Evolutionary conservation across 2,797 vertebrate species (phyloP), one percentile per base, ranked within the genome.

Genomic region (Sternarchorhynchus goeldii): DNA sequence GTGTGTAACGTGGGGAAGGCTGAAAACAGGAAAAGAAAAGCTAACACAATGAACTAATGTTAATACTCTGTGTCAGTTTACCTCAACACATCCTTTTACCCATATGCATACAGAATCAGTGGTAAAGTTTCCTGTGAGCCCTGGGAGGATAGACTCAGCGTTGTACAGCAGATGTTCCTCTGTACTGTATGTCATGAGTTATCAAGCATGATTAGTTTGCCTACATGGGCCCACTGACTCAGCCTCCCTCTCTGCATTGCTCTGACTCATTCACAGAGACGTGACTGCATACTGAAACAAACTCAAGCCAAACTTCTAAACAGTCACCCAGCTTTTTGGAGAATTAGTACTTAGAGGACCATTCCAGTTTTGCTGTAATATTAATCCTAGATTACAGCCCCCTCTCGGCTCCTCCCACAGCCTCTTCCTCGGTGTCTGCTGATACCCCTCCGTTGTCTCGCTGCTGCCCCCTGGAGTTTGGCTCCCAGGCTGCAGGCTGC

Each of bases 1-100:
- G 56, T 50, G 31, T 50, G 29, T 45, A 36, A 45, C 50, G 39
- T 18, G 20, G 4, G 75, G 56, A 59, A 58, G 53, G 57, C 34
- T 58, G 20, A 58, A 58, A 25, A 71, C 60, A 50, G 59, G 16
- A 63, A 55, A 20, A 79, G 85, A 71, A 34, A 60, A 73, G 77
- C 8, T 14, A 77, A 55, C 55, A 55, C 45, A 50, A 65, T 31
- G 41, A 66, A 39, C 64, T 76, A 76, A 76, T 76, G 56, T 62
- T 63, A 45, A 25, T 73, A 58, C 58, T 73, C 16, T 50, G 62
- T 73, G 58, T 62, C 71, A 62, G 16, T 45, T 12, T 64, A 36
- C 16, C 32, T 31, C 62, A 64, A n/a, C n/a, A n/a, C 21, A 12
- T 60, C 58, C 12, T 31, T 62, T 62, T 62, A 31, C 31, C 18